Percentiles rank a stretch among this genome's conserved stretches.
These are phyloP conservation scores for Dicaeum eximium DNA, from an alignment of 2,113 vertebrate species.

Conservation along the genomic window DNA sequence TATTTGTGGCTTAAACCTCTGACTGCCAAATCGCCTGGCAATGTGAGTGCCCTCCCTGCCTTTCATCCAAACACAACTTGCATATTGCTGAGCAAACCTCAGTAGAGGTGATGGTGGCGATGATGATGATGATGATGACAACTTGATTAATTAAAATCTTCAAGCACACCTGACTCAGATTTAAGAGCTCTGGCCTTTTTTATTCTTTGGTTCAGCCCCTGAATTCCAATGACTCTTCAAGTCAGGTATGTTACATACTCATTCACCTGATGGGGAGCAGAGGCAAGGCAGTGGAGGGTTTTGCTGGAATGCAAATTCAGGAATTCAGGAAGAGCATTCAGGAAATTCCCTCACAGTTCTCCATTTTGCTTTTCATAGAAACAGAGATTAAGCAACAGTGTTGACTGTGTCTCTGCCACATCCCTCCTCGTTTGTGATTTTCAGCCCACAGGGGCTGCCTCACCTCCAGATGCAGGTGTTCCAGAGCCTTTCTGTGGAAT, in stretches of 20 bases:
- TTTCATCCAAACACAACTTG: not conserved
- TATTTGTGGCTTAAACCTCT: not conserved
- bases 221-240: not conserved
- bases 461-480: not conserved
- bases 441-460: not conserved
- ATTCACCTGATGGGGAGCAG: not conserved
- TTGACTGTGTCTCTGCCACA: not conserved
- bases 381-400: not conserved
- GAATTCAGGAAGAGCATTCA: not conserved
- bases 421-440: not conserved
- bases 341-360: not conserved
- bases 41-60: not conserved
- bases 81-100: rapidly evolving
- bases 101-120: not conserved
- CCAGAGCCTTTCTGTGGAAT: not conserved
- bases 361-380: not conserved
- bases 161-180: not conserved
- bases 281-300: not conserved
- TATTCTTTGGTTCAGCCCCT: not conserved
- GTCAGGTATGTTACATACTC: not conserved
- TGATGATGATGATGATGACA: not conserved
- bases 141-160: not conserved
- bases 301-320: not conserved
- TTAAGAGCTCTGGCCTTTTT: not conserved
- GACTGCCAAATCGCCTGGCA: not conserved